A percentile compares a stretch with the other conserved stretches of the same genome.
Evolutionary conservation across 1,140 invertebrate genomes (phyloP).

Genomic region (Stenopsyche tienmushanensis): DNA sequence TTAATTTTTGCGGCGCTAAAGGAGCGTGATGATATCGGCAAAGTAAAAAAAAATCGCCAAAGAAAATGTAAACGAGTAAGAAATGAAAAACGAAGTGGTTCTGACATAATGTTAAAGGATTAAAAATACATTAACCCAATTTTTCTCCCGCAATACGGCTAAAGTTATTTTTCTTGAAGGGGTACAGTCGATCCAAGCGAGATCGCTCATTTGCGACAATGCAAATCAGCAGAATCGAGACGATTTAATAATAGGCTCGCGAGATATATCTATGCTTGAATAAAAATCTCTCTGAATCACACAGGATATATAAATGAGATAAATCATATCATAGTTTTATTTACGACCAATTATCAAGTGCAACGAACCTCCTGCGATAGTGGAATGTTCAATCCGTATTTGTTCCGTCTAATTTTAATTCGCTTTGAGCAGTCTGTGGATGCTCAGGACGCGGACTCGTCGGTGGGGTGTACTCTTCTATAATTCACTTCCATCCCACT

Average conservation of each 20-base stretch:
- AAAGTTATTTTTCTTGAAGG: conserved; percentile 24
- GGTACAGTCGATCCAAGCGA: conserved; percentile 17
- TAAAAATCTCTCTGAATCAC: not conserved
- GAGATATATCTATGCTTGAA: not conserved
- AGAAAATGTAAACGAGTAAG: not conserved
- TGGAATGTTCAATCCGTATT: no score
- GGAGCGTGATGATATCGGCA: not conserved
- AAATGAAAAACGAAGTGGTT: conserved; percentile 15
- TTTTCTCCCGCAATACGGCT: conserved; percentile 28
- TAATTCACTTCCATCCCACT: conserved; percentile 27
- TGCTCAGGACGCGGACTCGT: no score
- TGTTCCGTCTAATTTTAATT: no score
- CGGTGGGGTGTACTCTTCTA: conserved; percentile 11
- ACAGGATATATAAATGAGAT: no score
- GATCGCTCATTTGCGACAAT: not conserved
- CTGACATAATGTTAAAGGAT: conserved; percentile 27
- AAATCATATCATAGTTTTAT: no score
- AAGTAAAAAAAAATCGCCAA: not conserved
- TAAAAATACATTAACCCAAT: conserved; percentile 33
- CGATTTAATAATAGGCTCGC: not conserved
- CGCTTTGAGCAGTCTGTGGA: no score
- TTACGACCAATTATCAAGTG: no score
- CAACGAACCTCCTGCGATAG: no score
- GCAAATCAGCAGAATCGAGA: not conserved
- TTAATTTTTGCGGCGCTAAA: not conserved